Conservation (phyloP, 1,140 invertebrate genomes). For the Lepidurus packardi region DNA sequence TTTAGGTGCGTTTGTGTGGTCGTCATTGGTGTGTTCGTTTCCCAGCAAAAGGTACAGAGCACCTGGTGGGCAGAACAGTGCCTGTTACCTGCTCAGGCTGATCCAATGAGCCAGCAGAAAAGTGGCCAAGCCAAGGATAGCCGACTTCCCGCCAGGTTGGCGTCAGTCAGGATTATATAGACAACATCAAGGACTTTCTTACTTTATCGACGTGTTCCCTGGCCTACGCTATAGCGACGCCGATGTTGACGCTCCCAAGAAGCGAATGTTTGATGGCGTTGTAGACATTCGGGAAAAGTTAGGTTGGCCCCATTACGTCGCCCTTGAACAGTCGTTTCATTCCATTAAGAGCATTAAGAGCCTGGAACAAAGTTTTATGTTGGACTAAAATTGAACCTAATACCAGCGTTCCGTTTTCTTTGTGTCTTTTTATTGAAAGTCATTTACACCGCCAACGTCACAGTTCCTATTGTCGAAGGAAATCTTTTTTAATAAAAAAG, state of each 20-base stretch:
- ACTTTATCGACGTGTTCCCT: not conserved
- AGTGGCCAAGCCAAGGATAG: not conserved
- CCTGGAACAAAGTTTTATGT: slow-evolving; percentile 10
- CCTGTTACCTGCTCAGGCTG: not conserved
- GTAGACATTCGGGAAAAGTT: not conserved
- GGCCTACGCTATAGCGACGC: slow-evolving; percentile 17
- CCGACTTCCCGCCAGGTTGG: slow-evolving; percentile 14
- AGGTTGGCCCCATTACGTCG: not conserved
- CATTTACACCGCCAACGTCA: not conserved
- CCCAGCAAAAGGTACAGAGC: not conserved
- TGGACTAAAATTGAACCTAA: slow-evolving; percentile 16
- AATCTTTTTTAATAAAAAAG: not conserved
- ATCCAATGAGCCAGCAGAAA: slow-evolving; percentile 15
- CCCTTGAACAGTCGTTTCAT: not conserved
- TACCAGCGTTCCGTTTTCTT: not conserved
- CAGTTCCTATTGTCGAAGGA: not conserved
- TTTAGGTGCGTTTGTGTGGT: not conserved
- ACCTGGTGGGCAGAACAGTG: slow-evolving; percentile 1
- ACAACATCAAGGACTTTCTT: not conserved
- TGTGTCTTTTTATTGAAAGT: not conserved
- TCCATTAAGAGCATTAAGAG: slow-evolving; percentile 12
- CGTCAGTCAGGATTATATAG: slow-evolving; percentile 9
- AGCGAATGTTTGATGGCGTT: not conserved
- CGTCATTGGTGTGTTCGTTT: not conserved
- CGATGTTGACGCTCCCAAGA: not conserved